Base-by-base conservation (phyloP, 2,113 vertebrate genomes). In the Macquaria ambigua region DNA sequence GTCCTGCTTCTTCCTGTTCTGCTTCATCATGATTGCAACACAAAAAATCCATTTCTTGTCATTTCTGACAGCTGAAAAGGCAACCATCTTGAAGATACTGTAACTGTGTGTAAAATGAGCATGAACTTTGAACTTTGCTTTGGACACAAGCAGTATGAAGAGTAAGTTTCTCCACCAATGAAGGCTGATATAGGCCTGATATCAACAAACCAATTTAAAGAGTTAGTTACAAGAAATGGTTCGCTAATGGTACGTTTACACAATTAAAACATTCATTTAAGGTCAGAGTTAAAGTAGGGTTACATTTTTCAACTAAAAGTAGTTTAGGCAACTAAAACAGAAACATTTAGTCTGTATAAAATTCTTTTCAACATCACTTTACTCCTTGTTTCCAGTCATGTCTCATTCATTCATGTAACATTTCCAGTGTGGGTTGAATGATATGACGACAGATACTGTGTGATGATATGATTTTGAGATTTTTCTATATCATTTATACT, bases 61-160 rank as follows among this genome's bases (percentile, higher is more conserved):
- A 74, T 39, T 75, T 64, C 70, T 46, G 14, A 82, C 55, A 62
- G 70, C 68, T 79, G 69, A 79, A 84, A 89, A 89, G 88, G 87
- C 82, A 87, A 87, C 78, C n/a, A 31, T 63, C 21, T 69, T 5
- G 5, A 70, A 61, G 28, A 61, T 39, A 18, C 39, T 7, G 20
- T 11, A 48, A 10, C 41, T 23, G 53, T 12, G 2, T 25, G 18
- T 50, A 16, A 70, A 31, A 52, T 39, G 10, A 62, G 52, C 39
- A n/a, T 14, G 5, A 70, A 55, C 18, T 20, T 63, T 14, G 5
- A 70, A 55, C 18, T 20, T 63, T 10, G 18, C 50, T 48, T 68
- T 63, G 28, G 16, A 81, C 21, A 84, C 61, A 53, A 31, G 59
- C 1, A 56, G 21, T 39, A 21, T 58, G 50, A 55, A 16, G 25